Conservation (phyloP, 2,113 vertebrate species). For the Cricetomys ansorgei region DNA sequence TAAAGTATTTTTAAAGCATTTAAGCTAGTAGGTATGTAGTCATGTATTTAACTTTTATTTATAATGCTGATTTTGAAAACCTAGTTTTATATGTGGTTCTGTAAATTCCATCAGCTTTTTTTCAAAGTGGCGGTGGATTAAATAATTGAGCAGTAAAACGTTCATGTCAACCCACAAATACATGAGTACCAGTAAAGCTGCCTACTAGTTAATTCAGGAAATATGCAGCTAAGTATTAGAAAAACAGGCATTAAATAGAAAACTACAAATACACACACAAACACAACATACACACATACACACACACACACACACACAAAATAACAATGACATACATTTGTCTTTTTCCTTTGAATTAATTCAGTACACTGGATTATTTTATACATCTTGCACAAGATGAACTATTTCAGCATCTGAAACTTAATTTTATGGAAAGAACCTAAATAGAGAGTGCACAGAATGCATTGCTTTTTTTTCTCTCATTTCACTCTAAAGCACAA, state of each 20-base stretch:
- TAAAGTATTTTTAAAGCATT: neutral
- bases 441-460: neutral
- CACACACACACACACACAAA: neutral
- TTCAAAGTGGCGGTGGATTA: neutral
- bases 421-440: neutral
- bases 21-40: neutral
- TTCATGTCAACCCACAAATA: neutral
- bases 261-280: neutral
- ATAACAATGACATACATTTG: neutral
- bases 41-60: neutral
- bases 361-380: neutral
- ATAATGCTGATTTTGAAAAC: neutral
- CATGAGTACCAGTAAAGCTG: neutral
- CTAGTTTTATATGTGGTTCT: neutral
- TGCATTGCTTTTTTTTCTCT: neutral
- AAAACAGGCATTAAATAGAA: neutral
- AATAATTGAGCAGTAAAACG: neutral
- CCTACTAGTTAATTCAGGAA: neutral
- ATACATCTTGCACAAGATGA: neutral
- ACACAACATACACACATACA: neutral
- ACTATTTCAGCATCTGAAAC: neutral
- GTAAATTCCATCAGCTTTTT: neutral
- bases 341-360: slow-evolving; percentile 20
- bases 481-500: neutral
- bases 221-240: neutral